Evolutionary conservation across 2,113 vertebrate genomes (phyloP).

Genomic region (Pluvialis apricaria): DNA sequence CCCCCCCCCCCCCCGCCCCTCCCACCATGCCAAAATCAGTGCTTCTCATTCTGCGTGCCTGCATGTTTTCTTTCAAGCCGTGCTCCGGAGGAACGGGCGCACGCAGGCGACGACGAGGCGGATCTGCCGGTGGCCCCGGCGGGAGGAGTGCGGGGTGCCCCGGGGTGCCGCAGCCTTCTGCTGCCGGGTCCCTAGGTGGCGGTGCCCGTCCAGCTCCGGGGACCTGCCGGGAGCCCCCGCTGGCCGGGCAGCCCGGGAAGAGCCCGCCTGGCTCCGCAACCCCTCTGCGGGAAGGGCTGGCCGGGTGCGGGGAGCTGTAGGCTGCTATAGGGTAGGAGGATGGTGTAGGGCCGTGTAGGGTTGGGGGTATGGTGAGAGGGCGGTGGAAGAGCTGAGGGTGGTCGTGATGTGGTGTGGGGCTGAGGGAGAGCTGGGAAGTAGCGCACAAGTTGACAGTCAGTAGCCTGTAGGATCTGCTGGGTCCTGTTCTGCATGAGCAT

Average conservation of each 20-base stretch:
- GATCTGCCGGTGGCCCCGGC: background rate
- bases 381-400: background rate
- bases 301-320: background rate
- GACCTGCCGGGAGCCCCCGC: too few relatives aligned
- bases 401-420: background rate
- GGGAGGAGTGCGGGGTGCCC: background rate
- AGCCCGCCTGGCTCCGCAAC: background rate
- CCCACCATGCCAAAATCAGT: rapidly evolving
- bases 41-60: background rate
- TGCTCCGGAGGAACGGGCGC: too few relatives aligned
- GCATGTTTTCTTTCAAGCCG: background rate
- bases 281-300: background rate
- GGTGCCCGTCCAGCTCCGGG: background rate
- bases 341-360: background rate
- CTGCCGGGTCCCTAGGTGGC: background rate
- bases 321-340: background rate
- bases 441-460: rapidly evolving
- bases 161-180: background rate
- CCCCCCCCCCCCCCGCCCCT: too few relatives aligned
- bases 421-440: background rate
- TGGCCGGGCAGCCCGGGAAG: background rate
- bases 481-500: background rate
- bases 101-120: background rate
- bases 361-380: too few relatives aligned
- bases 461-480: too few relatives aligned